A percentile compares a stretch with the other conserved stretches of the same genome.
Evolutionary conservation across 64 coral and sea anemone species (phyloP).

Genomic region (Pocillopora damicornis): DNA sequence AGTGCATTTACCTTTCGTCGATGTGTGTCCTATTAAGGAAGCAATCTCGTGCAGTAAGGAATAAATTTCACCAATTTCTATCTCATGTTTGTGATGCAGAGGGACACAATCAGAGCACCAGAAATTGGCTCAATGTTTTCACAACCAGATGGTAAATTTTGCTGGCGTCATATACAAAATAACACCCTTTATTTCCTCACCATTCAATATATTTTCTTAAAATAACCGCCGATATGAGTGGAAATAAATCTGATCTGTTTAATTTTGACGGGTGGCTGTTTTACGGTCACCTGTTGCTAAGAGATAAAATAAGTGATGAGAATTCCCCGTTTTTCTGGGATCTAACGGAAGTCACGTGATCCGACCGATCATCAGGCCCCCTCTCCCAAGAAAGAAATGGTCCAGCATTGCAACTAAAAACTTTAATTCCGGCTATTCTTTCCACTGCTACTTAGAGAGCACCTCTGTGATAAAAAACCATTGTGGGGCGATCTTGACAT

Average conservation of each 20-base stretch:
- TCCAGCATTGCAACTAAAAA: too few species aligned
- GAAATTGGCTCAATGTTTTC: background rate
- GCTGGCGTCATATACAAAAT: constrained; percentile 31
- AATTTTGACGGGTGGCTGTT: constrained; percentile 7
- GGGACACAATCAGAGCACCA: background rate
- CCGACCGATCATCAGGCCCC: too few species aligned
- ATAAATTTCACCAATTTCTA: background rate
- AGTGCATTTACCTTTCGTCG: background rate
- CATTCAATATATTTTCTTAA: background rate
- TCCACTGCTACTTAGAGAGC: too few species aligned
- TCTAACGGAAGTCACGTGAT: too few species aligned
- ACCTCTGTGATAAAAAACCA: too few species aligned
- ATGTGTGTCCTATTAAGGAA: background rate
- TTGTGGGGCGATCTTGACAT: too few species aligned
- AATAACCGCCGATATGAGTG: background rate
- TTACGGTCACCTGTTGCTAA: background rate
- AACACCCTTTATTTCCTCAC: constrained; percentile 11
- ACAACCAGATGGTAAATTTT: background rate
- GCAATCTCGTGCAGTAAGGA: background rate
- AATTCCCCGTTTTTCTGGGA: background rate
- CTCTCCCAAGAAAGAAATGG: too few species aligned
- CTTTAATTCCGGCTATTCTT: too few species aligned
- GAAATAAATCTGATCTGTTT: constrained; percentile 35
- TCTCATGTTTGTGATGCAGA: background rate
- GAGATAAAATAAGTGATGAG: background rate